Conservation (phyloP, 2,797 vertebrate genomes). For the Tauraco hartlaubi region DNA sequence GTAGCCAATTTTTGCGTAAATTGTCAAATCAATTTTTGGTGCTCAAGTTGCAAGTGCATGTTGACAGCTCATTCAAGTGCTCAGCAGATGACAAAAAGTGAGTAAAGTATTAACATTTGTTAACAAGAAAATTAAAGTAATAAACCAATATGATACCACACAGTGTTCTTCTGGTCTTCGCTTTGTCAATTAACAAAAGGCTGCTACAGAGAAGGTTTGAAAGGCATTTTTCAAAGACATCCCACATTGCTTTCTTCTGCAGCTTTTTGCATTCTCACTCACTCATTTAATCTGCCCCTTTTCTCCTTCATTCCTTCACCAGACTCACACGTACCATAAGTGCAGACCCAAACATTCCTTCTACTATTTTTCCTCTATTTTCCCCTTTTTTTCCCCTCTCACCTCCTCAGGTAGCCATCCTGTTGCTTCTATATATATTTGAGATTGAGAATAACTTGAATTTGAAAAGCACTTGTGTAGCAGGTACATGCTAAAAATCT, state of each 20-base stretch:
- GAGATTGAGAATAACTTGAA: not conserved
- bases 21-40: conserved; percentile 8
- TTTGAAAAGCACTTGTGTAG: not conserved
- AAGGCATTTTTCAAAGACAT: not conserved
- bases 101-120: not conserved
- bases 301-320: not conserved
- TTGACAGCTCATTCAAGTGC: conserved; percentile 9
- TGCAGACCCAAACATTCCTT: not conserved
- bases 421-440: not conserved
- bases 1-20: conserved; percentile 22
- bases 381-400: not conserved
- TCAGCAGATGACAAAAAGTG: not conserved
- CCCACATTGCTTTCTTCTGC: not conserved
- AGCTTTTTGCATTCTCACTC: not conserved
- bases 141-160: not conserved
- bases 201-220: not conserved
- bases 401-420: not conserved
- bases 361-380: not conserved
- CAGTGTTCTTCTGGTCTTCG: not conserved
- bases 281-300: not conserved
- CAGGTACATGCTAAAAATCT: not conserved
- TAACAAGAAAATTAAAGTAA: conserved; percentile 2
- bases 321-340: not conserved
- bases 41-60: not conserved
- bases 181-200: not conserved